Conservation (phyloP, 53 echinoderm and acorn worm species). For the Paracentrotus lividus region DNA sequence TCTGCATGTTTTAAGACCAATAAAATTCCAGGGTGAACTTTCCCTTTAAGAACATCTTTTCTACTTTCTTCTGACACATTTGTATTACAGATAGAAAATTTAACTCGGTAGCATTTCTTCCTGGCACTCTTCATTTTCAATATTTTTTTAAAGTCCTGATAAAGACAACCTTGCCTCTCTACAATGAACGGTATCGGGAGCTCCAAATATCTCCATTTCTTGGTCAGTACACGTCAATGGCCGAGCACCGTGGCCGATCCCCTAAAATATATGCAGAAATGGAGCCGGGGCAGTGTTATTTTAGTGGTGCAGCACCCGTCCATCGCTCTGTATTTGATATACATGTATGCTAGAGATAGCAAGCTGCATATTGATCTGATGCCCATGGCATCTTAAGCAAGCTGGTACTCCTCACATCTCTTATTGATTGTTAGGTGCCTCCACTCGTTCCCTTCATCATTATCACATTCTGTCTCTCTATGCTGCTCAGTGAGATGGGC, state of each 20-base stretch:
- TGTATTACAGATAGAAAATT: too few species aligned
- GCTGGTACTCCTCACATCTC: conserved; percentile 39
- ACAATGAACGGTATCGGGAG: too few species aligned
- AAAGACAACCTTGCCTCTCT: too few species aligned
- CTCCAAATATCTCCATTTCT: too few species aligned
- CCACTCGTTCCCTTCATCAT: not conserved
- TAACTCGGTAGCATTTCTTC: too few species aligned
- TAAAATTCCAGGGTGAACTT: too few species aligned
- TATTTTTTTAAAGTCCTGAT: too few species aligned
- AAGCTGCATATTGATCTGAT: conserved; percentile 32
- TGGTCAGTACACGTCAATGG: not conserved
- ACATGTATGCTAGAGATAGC: conserved; percentile 11
- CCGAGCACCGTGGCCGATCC: not conserved
- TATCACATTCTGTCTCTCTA: conserved; percentile 8
- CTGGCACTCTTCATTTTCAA: too few species aligned
- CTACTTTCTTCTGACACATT: too few species aligned
- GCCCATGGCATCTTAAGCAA: conserved; percentile 46
- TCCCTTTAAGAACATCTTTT: too few species aligned
- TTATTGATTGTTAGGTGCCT: conserved; percentile 41
- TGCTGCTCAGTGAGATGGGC: not conserved
- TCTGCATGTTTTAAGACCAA: too few species aligned
- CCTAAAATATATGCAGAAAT: not conserved
- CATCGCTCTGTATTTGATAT: conserved; percentile 11
- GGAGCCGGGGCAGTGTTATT: conserved; percentile 39
- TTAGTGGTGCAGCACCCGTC: conserved; percentile 13